These are phyloP conservation scores for Tautogolabrus adspersus DNA, from an alignment of 2,113 vertebrate species.

Conservation along the genomic window DNA sequence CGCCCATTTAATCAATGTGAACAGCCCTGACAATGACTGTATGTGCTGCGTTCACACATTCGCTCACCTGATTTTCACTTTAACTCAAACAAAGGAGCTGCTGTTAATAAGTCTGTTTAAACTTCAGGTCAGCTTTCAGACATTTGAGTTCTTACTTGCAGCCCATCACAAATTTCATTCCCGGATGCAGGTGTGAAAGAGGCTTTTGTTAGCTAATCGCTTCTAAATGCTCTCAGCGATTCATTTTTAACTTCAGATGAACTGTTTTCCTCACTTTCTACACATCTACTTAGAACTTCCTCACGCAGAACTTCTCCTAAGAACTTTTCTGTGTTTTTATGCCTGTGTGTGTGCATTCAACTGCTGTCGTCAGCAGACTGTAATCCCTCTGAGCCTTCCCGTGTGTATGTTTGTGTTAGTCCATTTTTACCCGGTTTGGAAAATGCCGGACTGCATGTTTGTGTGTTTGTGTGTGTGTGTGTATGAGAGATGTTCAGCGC, in stretches of 20 bases:
- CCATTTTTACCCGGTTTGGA: slow-evolving; percentile 77
- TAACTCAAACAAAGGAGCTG: too few species aligned
- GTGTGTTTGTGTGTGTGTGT: slow-evolving; percentile 82
- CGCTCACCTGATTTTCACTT: too few species aligned
- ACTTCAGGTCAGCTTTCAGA: too few species aligned
- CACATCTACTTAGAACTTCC: slow-evolving; percentile 67
- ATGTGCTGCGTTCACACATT: too few species aligned
- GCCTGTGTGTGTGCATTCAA: slow-evolving; percentile 83
- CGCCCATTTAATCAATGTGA: too few species aligned
- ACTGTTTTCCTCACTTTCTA: slow-evolving; percentile 34
- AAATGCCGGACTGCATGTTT: slow-evolving; percentile 88
- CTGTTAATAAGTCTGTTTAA: too few species aligned
- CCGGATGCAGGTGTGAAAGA: too few species aligned
- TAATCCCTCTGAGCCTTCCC: slow-evolving; percentile 96
- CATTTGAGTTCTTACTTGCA: too few species aligned
- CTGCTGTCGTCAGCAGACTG: slow-evolving; percentile 97
- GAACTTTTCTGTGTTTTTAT: slow-evolving; percentile 77
- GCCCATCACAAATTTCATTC: background rate
- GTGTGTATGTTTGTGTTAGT: slow-evolving; percentile 73
- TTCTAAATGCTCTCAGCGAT: background rate
- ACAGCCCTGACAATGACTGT: too few species aligned
- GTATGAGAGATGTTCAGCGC: slow-evolving; percentile 92
- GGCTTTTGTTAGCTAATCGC: too few species aligned
- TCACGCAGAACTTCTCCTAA: slow-evolving; percentile 72
- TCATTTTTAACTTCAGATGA: slow-evolving; percentile 11